Evolutionary conservation across 2,888 invertebrate species (phyloP).

Genomic region (Parnassius glacialis): DNA sequence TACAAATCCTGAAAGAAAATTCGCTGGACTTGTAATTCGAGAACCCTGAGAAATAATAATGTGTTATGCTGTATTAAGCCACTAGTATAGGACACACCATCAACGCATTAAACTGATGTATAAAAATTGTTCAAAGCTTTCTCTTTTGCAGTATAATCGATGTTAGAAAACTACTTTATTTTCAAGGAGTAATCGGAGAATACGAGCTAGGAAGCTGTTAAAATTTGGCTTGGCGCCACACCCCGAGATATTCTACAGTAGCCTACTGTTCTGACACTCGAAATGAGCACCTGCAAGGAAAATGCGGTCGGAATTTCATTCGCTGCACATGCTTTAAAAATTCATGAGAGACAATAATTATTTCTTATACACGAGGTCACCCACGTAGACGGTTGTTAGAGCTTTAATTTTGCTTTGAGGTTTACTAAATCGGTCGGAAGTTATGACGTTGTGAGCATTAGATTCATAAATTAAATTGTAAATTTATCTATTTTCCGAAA

Average conservation of each 20-base stretch:
- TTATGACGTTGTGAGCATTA: slow-evolving; percentile 5
- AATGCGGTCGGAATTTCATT: slow-evolving; percentile 35
- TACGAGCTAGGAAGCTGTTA: slow-evolving; percentile 35
- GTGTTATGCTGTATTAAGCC: no score
- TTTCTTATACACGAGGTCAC: slow-evolving; percentile 11
- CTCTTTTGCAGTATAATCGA: slow-evolving; percentile 16
- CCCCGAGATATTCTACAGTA: slow-evolving; percentile 35
- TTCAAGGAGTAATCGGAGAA: slow-evolving; percentile 36
- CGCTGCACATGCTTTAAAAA: slow-evolving; percentile 33
- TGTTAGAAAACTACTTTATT: slow-evolving; percentile 29
- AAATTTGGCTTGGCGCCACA: slow-evolving; percentile 53
- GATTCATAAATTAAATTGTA: not conserved
- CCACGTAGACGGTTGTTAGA: slow-evolving; percentile 1
- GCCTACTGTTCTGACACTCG: slow-evolving; percentile 30
- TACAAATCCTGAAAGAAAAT: no score
- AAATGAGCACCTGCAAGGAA: slow-evolving; percentile 44
- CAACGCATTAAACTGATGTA: no score
- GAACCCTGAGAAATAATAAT: no score
- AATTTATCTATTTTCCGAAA: no score
- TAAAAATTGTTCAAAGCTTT: not conserved
- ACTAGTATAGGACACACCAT: no score
- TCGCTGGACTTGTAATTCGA: no score
- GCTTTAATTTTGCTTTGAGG: slow-evolving; percentile 17
- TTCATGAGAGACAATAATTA: slow-evolving; percentile 31
- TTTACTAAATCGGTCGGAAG: not conserved